Evolutionary conservation across 1,140 invertebrate genomes (phyloP).

Genomic region (Theocolax elegans): DNA sequence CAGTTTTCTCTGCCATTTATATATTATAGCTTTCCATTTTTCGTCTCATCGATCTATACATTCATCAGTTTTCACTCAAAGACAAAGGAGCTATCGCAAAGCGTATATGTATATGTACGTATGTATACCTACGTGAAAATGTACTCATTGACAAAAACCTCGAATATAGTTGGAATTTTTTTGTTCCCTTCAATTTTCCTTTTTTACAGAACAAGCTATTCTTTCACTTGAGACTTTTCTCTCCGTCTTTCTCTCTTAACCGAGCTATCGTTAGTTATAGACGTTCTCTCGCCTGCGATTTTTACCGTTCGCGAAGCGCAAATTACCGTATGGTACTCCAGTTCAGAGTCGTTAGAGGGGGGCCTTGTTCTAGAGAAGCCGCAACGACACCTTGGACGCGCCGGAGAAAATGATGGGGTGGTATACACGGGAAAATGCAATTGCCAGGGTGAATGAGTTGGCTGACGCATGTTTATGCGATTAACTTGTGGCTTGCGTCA

Average conservation of each 20-base stretch:
- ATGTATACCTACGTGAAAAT: too few relatives aligned
- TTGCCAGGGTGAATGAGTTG: too few relatives aligned
- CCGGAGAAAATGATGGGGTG: background rate
- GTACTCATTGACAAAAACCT: too few relatives aligned
- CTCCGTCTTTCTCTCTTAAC: background rate
- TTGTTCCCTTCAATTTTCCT: too few relatives aligned
- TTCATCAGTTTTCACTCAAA: too few relatives aligned
- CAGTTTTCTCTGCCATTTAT: too few relatives aligned
- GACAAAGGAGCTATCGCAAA: background rate
- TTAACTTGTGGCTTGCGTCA: background rate
- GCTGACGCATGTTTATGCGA: background rate
- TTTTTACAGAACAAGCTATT: too few relatives aligned
- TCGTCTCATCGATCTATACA: constrained; percentile 4
- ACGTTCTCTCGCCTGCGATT: background rate
- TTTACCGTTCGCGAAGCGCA: background rate
- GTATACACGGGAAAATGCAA: too few relatives aligned
- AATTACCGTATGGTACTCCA: background rate
- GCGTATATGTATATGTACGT: too few relatives aligned
- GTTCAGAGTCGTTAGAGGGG: background rate
- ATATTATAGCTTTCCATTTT: background rate
- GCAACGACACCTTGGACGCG: background rate
- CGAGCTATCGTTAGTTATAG: background rate
- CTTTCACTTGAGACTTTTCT: too few relatives aligned
- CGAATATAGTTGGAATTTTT: too few relatives aligned
- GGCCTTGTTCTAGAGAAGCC: background rate